These are phyloP conservation scores for Lepidothrix coronata DNA, from an alignment of 2,113 vertebrate genomes.

Conservation along the genomic window DNA sequence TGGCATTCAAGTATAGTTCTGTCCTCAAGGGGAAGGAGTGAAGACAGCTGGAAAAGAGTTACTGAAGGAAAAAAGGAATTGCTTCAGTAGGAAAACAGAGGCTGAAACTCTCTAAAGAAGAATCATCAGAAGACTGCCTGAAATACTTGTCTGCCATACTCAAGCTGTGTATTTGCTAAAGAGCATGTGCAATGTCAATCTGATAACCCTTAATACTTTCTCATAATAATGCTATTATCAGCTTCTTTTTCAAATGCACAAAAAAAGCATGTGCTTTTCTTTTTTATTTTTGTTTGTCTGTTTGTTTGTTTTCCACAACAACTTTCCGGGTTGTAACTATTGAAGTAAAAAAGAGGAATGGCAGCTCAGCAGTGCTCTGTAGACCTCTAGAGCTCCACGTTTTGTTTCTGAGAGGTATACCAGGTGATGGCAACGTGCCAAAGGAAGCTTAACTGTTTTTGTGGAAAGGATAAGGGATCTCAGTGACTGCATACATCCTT, in stretches of 20 bases:
- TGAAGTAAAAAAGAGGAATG: not conserved
- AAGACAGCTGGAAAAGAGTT: slow-evolving; percentile 4
- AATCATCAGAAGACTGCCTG: not conserved
- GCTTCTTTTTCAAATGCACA: not conserved
- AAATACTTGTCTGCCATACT: not conserved
- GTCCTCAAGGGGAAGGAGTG: not conserved
- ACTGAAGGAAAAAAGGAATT: not conserved
- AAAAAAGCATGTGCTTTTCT: rapidly evolving
- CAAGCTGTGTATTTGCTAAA: not conserved
- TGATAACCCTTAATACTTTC: not conserved
- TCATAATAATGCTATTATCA: not conserved
- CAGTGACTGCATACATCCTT: not conserved
- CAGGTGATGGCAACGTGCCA: not conserved
- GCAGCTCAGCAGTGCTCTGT: not conserved
- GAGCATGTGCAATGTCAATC: not conserved
- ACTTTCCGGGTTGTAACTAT: not conserved
- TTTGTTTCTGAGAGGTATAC: not conserved
- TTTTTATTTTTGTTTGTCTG: rapidly evolving
- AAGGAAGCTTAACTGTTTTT: not conserved
- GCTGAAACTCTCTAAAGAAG: not conserved
- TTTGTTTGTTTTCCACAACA: not conserved
- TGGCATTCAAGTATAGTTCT: not conserved
- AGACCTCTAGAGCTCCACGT: not conserved
- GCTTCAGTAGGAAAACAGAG: not conserved
- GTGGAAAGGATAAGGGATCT: not conserved